These are phyloP conservation scores for Tamias sibiricus DNA, from an alignment of 2,113 vertebrate genomes.

Conservation along the genomic window DNA sequence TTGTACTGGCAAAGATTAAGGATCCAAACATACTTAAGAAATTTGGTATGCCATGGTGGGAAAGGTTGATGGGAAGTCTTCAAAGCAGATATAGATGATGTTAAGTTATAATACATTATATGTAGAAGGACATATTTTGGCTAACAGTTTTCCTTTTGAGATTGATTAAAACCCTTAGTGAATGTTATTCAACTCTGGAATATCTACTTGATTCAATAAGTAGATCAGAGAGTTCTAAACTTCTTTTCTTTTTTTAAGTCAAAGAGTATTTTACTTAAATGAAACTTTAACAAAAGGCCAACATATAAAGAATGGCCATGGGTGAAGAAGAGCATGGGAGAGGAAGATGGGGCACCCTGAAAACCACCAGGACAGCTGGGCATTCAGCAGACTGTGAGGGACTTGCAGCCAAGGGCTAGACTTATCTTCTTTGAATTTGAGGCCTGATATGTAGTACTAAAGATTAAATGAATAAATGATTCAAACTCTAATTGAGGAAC, in stretches of 20 bases:
- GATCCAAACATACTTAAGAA: background rate
- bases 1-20: background rate
- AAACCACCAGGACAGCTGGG: background rate
- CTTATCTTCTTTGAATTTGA: background rate
- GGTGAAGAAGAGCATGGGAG: background rate
- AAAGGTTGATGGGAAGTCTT: slow-evolving; percentile 1
- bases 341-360: background rate
- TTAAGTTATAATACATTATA: background rate
- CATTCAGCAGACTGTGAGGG: background rate
- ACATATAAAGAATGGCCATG: background rate
- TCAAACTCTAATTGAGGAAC: slow-evolving; percentile 26
- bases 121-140: background rate
- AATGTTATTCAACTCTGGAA: background rate
- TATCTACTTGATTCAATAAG: background rate
- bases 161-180: slow-evolving; percentile 22
- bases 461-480: background rate
- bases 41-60: background rate
- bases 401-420: background rate
- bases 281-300: slow-evolving; percentile 1
- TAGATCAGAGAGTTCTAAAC: background rate
- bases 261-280: slow-evolving; percentile 27
- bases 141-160: background rate
- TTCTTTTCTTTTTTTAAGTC: background rate
- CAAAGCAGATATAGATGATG: background rate
- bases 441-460: background rate